Conservation (phyloP, 2,113 vertebrate species). For the Centropus bengalensis region DNA sequence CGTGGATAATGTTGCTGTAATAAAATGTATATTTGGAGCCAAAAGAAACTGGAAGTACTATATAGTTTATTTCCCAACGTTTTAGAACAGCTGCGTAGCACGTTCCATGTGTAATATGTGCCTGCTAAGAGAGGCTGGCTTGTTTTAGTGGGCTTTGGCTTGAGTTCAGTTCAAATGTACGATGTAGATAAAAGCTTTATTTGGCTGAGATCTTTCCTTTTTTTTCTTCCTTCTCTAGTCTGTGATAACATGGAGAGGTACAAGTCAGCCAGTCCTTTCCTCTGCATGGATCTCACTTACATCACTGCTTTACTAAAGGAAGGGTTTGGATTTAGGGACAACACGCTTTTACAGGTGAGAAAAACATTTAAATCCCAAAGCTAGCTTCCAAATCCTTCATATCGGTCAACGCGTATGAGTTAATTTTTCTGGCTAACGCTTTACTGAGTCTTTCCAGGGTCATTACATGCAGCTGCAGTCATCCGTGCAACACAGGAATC, state of each 20-base stretch:
- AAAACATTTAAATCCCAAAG: background rate
- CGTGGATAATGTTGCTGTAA: background rate
- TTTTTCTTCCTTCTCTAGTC: slow-evolving; percentile 74
- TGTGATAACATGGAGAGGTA: slow-evolving; percentile 94
- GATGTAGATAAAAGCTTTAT: background rate
- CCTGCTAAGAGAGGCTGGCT: background rate
- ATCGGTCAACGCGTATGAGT: background rate
- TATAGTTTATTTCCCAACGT: background rate
- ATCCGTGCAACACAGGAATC: background rate
- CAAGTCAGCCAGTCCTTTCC: slow-evolving; percentile 89
- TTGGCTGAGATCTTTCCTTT: background rate
- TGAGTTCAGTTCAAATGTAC: background rate
- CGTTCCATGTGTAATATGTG: background rate
- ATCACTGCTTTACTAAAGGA: slow-evolving; percentile 95
- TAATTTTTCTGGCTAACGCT: background rate
- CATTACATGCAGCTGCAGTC: background rate
- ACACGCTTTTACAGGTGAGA: slow-evolving; percentile 88
- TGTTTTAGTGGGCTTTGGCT: background rate
- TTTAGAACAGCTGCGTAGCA: background rate
- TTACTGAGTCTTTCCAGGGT: background rate
- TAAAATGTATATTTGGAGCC: background rate
- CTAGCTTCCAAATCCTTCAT: background rate
- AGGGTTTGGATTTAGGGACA: slow-evolving; percentile 94
- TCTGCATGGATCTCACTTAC: slow-evolving; percentile 97
- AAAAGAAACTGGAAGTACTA: background rate